Conservation (phyloP, 2,113 vertebrate genomes). For the Orycteropus afer region DNA sequence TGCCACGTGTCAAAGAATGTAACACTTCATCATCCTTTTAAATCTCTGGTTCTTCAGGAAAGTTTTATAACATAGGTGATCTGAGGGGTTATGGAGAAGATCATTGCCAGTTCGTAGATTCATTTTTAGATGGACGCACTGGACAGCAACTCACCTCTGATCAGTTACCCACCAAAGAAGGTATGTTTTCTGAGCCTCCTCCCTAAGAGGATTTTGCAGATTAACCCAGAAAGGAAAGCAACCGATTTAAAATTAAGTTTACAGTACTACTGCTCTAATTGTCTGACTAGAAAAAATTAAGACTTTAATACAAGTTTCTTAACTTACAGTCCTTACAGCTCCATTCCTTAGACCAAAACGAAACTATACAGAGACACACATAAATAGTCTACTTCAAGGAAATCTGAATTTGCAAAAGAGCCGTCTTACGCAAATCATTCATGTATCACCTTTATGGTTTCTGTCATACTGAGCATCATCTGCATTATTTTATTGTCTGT, state of each 20-base stretch:
- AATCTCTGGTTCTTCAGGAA: slow-evolving; percentile 87
- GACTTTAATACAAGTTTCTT: slow-evolving; percentile 22
- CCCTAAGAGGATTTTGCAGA: not conserved
- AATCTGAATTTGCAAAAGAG: slow-evolving; percentile 5
- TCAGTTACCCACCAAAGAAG: slow-evolving; percentile 90
- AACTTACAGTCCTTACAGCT: not conserved
- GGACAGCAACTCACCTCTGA: slow-evolving; percentile 90
- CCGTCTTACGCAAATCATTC: not conserved
- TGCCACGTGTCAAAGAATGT: not conserved
- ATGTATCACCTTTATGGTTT: not conserved
- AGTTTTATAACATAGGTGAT: slow-evolving; percentile 98
- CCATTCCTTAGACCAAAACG: not conserved
- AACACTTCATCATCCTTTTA: slow-evolving; percentile 26
- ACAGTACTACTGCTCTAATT: not conserved
- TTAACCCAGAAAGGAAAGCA: slow-evolving; percentile 23
- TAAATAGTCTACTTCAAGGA: slow-evolving; percentile 17
- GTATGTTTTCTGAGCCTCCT: slow-evolving; percentile 82
- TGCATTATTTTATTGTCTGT: not conserved
- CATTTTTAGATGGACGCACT: slow-evolving; percentile 96
- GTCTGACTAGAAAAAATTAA: not conserved
- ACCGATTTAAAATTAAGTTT: slow-evolving; percentile 27
- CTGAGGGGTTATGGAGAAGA: slow-evolving; percentile 96
- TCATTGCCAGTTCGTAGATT: slow-evolving; percentile 99
- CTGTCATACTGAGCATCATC: not conserved
- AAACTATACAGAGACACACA: not conserved